A percentile compares a stretch with the other conserved stretches of the same genome.
Conservation (phyloP, 2,888 invertebrate genomes). For the Aphidoletes aphidimyza region DNA sequence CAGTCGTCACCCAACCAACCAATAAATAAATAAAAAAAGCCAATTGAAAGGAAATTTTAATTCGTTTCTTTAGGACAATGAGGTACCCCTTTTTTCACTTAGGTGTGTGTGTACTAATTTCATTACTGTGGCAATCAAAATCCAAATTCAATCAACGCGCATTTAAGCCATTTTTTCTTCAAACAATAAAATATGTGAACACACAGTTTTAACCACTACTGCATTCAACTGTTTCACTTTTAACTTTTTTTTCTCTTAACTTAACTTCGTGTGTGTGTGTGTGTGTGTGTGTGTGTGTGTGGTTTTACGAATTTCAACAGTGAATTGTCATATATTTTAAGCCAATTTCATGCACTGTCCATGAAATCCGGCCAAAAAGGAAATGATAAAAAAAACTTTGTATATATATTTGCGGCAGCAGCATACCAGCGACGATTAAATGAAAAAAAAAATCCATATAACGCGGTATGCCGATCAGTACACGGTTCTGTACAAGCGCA, state of each 20-base stretch:
- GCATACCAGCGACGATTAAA: no score
- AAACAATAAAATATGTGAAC: background rate
- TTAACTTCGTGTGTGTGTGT: background rate
- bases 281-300: background rate
- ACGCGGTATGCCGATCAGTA: conserved; percentile 13
- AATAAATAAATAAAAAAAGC: conserved; percentile 43
- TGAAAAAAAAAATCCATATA: background rate
- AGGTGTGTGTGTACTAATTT: background rate
- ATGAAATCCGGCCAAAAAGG: background rate
- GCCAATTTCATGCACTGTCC: background rate
- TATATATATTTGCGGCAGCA: background rate
- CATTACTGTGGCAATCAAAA: background rate
- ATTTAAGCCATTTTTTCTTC: no score
- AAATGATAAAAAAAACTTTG: conserved; percentile 38
- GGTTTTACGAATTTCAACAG: no score
- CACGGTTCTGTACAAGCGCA: conserved; percentile 35
- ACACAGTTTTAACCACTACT: no score
- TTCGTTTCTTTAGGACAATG: background rate
- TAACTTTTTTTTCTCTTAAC: background rate
- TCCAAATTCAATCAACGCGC: background rate
- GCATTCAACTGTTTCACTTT: background rate
- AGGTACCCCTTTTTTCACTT: background rate
- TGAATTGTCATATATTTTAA: conserved; percentile 3
- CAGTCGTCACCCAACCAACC: background rate
- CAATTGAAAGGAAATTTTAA: conserved; percentile 25